phyloP scores from a whole-genome alignment of 2,797 vertebrate genomes.

The Enteromius trimaculatus region DNA sequence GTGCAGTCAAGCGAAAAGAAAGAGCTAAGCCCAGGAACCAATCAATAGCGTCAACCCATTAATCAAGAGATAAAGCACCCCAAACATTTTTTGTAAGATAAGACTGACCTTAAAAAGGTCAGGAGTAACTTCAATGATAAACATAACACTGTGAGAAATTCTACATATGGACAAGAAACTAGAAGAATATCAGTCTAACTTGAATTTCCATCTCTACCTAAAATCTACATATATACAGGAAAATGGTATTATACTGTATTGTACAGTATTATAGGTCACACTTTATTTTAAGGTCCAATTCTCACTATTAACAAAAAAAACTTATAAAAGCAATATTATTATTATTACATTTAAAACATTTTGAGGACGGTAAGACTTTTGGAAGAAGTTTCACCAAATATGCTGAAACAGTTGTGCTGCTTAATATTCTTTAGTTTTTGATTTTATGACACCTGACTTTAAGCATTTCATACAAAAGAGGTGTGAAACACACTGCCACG shows the following conservation, averaged over 20 bases:
- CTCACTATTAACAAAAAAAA: no score
- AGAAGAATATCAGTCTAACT: not conserved
- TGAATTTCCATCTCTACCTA: not conserved
- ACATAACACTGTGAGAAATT: not conserved
- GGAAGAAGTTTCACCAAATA: not conserved
- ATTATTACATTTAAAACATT: not conserved
- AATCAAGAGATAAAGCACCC: slow-evolving; percentile 29
- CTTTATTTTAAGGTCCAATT: not conserved
- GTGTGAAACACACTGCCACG: not conserved
- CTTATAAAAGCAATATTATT: not conserved
- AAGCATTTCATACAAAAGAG: not conserved
- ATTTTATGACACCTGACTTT: not conserved
- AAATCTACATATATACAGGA: not conserved
- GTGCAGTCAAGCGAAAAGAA: slow-evolving; percentile 26
- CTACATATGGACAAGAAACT: not conserved
- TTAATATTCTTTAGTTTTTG: not conserved
- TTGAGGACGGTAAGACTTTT: not conserved
- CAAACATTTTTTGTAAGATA: slow-evolving; percentile 7
- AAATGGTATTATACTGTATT: not conserved
- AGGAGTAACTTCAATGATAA: not conserved
- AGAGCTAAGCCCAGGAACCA: slow-evolving; percentile 38
- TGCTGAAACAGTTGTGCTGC: not conserved
- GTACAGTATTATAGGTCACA: no score
- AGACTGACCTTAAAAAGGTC: slow-evolving; percentile 36
- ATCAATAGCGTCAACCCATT: slow-evolving; percentile 35